Base-by-base conservation (phyloP, 2,888 invertebrate species). In the Dendrolimus houi region DNA sequence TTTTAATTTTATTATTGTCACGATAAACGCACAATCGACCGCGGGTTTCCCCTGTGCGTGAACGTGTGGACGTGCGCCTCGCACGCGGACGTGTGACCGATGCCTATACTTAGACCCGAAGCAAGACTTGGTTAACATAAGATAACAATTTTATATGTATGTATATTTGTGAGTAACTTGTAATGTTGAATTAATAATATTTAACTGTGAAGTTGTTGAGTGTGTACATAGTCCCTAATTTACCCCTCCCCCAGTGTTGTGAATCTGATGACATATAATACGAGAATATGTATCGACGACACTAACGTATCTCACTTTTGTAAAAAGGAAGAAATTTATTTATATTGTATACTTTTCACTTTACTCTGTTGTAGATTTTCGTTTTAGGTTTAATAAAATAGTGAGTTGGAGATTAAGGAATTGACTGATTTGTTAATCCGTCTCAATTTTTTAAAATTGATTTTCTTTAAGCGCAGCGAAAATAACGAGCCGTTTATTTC, bases 81-180 rank as follows among this genome's bases (percentile, higher is more conserved):
- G 52, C 29, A 55, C 29, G 41, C 14, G 10, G 17, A 53, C 12
- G 9, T 3, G 41, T 47, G 55, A 3, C 14, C 52, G 52, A 14
- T 14, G 14, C 14, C 29, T 47, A 12, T 17, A 59, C 58, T 62
- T 53, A 12, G 56, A n/a, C 55, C 14, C 52, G 53, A 52, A 41
- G 41, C 57, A 57, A 53, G 14, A 52, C 9, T 29, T 40, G 56
- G 55, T 13, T 14, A 55, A 10, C 41, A 17, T 54, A 52, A 52
- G 57, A 56, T 54, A 54, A 56, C 56, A 64, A 53, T 67, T 81
- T 79, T 79, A 74, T 80, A 81, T 85, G 68, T 85, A 79, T 87
- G 85, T 87, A 84, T 85, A 87, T 84, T 81, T 81, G 85, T 76
- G 81, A 79, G 72, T 68, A 66, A 68, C 66, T 70, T 68, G 75